Base-by-base conservation (phyloP, 1,140 invertebrate species). In the Apis cerana region DNA sequence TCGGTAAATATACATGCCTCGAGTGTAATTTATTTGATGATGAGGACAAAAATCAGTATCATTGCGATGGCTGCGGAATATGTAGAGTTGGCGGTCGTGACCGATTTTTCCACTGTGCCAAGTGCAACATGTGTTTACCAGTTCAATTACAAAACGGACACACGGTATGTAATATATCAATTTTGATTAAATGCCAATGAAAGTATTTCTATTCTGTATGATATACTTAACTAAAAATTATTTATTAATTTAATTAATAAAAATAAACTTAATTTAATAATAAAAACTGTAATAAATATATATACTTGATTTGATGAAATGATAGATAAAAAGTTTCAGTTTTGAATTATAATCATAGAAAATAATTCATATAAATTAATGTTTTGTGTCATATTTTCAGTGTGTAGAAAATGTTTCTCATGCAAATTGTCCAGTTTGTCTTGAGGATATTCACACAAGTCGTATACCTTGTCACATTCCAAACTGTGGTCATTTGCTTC, bases 21-120 rank as follows among this genome's bases (percentile, higher is more conserved):
- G 96, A 97, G 77, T 98, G 98, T 93, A 97, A 97, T 93, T 94
- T 98, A n/a, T 98, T 97, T 92, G 97, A 98, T 91, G 97, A 98
- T 91, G 96, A 97, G 79, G 97, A 98, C 87, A 98, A 97, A 91
- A 95, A 96, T 89, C 97, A 98, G 92, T 98, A 97, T 93, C 98
- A 98, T 90, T 98, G 98, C 89, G 96, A 97, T 82, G 97, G 96
- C 3, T 98, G 98, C 94, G 97, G 97, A 1, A 97, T 98, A 82
- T 98, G 98, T 90, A 96, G 98, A 65, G 96, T 98, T 82, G 98
- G 97, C 5, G 97, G 97, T 1, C 94, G 96, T 33, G 97, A 98
- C 80, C 96, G 97, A 86, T 98, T 97, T 94, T 98, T 98, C 92
- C 98, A 98, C 92, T 98, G 98, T 92, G 95, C 96, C 86, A 96